Base-by-base conservation (phyloP, 2,113 vertebrate species). In the Crotalus tigris region DNA sequence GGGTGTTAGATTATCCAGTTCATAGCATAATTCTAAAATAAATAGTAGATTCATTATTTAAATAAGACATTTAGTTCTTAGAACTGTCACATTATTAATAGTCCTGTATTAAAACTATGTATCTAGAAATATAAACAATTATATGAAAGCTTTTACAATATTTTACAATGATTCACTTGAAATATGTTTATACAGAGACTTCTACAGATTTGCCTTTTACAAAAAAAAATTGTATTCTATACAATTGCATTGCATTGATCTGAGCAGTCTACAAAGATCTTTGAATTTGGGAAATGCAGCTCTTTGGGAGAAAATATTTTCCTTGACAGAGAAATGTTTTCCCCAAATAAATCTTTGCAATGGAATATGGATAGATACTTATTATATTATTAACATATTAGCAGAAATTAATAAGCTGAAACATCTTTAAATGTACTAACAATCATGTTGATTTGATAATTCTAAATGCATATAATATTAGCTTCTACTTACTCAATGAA, bases 401-500 rank as follows among this genome's bases (percentile, higher is more conserved):
- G n/a, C 53, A 15, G 12, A 51, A 51, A 54, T 21, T 1, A 58
- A 55, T 81, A 33, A 81, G 33, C 17, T 81, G 7, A 81, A 44
- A 44, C 17, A 49, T 57, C 39, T 87, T 17, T 29, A 87, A 87
- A 17, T 85, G 24, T 89, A 21, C 12, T 54, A 91, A 91, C 5
- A 4, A 55, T 1, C 57, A 95, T 91, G 51, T 44, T 19, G 15
- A 88, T 44, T 57, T 92, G n/a, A 88, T 53, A 10, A 19, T 64
- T 26, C 55, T 87, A 81, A 90, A 94, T n/a, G 49, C n/a, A 57
- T 0, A 81, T 81, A 75, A 26, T 0, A 46, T 3, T 17, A 2
- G 54, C 15, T 13, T 55, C 29, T 95, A 97, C 99, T 99, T 96
- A 99, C 99, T 99, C 99, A 12, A 99, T 99, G 97, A 99, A 99